These are phyloP conservation scores for Parapristionchus giblindavisi DNA, from an alignment of 2,888 invertebrate genomes.

Conservation along the genomic window DNA sequence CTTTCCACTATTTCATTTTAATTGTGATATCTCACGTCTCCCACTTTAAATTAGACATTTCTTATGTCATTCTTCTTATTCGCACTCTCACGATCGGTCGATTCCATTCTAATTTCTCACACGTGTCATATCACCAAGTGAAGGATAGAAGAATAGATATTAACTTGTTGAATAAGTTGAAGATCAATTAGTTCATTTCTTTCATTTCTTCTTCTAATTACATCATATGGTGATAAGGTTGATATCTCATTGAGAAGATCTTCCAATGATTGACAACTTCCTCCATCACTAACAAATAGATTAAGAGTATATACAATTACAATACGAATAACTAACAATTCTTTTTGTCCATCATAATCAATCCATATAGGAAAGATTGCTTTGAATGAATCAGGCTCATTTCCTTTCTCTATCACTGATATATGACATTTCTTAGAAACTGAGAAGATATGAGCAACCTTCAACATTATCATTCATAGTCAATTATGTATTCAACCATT, in stretches of 20 bases:
- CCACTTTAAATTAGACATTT: too few relatives aligned
- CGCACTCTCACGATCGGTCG: too few relatives aligned
- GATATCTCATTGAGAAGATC: background rate
- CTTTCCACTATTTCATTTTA: too few relatives aligned
- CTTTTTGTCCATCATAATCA: constrained; percentile 28
- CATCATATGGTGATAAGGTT: background rate
- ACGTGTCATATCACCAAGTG: too few relatives aligned
- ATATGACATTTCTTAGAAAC: constrained; percentile 42
- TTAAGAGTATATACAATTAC: background rate
- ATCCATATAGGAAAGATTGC: constrained; percentile 60
- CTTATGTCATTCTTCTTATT: too few relatives aligned
- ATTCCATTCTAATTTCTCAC: too few relatives aligned
- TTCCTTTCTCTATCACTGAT: constrained; percentile 50
- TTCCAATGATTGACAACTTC: background rate
- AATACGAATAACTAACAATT: background rate
- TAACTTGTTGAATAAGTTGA: too few relatives aligned
- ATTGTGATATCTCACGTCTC: too few relatives aligned
- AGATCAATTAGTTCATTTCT: constrained; percentile 2
- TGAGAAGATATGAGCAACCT: constrained; percentile 54
- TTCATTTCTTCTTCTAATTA: background rate
- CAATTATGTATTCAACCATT: constrained; percentile 14
- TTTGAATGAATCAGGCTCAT: constrained; percentile 58
- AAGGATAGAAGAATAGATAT: too few relatives aligned
- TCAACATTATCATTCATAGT: background rate
- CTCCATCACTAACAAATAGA: background rate